Base-by-base conservation (phyloP, 2,888 invertebrate species). In the Drosophila testacea region DNA sequence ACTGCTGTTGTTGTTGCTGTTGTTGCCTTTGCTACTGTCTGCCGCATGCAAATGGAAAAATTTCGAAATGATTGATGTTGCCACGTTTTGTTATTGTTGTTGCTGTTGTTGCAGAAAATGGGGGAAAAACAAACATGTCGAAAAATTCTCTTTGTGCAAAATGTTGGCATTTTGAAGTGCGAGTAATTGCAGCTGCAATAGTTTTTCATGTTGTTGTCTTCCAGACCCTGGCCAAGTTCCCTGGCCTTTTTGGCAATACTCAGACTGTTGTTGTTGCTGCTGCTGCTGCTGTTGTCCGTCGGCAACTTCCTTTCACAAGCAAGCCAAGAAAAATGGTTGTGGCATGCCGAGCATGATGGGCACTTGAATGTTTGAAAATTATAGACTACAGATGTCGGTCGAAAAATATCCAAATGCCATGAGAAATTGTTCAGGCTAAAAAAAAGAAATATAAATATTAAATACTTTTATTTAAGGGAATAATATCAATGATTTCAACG, bases 151-250 rank as follows among this genome's bases (percentile, higher is more conserved):
- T 83, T 83, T 83, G 83, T 85, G 75, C 83, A 75, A 83, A 83
- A 80, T 70, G 86, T 88, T 83, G 83, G 83, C 83, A 83, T 83
- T 83, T 83, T 83, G 88, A 83, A 83, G 88, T 83, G 88, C 83
- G 86, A 83, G 88, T 83, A 88, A 83, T 83, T 83, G 83, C 88
- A 88, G 83, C 83, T 85, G 86, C 88, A 83, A 83, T 88, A 88
- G 83, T 85, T 88, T 88, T 83, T 83, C 83, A 80, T 88, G 83
- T 88, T 71, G 60, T 52, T 82, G 67, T 66, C 64, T 72, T 44
- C 52, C 44, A 36, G 42, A 50, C 27, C 27, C 72, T 69, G 82
- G 68, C 69, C 81, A 74, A 77, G 83, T 81, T 69, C 60, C 78
- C 69, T 42, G 78, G 69, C 75, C 80, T 87, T 87, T 87, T 70